Base-by-base conservation (phyloP, 2,888 invertebrate genomes). In the Acleris holmiana region DNA sequence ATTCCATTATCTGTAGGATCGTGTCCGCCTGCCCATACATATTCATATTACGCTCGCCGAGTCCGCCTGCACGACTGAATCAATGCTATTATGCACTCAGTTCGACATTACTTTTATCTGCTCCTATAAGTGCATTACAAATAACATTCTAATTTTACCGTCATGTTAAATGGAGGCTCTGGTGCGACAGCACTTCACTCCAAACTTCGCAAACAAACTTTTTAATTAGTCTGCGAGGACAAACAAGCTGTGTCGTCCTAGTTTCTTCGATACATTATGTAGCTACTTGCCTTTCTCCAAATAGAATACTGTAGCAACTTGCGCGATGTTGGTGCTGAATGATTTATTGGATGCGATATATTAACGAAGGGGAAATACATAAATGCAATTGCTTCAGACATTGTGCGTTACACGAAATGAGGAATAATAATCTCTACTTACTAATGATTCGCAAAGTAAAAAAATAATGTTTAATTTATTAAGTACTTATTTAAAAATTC, bases 181-280 rank as follows among this genome's bases (percentile, higher is more conserved):
- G 84, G 85, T 86, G 80, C 81, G 84, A 78, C 79, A 81, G 81
- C 83, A 85, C 85, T 87, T 85, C 78, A 71, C 80, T 78, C 78
- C 71, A 77, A 85, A 91, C 80, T 90, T 86, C 75, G 74, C 78
- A 79, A 87, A 88, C 89, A 91, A 92, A 92, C 91, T 91, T 91
- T 91, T 91, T 92, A 92, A 92, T 92, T 92, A 92, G 91, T 90
- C 89, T 86, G 81, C 85, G 83, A 89, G 87, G 84, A 90, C 91
- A 91, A 91, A 90, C 91, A 91, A 86, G 88, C 88, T 84, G 85
- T 84, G 83, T 87, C 88, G 86, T 74, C 85, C 82, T 82, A 84
- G 84, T 84, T 87, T 75, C 76, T 77, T 75, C 80, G 79, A 82
- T 81, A 82, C 80, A 82, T 83, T 60, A 79, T 79, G 78, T 83